Evolutionary conservation across 2,113 vertebrate genomes (phyloP), one percentile per base, ranked within the genome.

Genomic region (Mustela nigripes): DNA sequence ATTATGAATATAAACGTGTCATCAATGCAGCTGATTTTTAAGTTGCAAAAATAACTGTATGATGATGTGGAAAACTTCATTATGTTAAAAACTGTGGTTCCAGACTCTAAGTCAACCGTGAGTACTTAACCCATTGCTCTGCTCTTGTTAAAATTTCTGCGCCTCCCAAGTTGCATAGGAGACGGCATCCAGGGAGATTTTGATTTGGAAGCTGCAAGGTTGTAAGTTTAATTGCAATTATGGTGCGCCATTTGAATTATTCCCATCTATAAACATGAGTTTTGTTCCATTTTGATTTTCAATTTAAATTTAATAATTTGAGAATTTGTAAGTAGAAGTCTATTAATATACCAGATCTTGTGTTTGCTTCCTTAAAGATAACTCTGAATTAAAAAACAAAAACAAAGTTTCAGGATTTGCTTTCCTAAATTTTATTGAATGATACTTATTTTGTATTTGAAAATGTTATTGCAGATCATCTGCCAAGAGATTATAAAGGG

Each of bases 1-100:
- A 95, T 97, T 97, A 96, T 98, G 93, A 98, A 91, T 84, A 96
- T 91, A 96, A 96, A 89, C 2, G 78, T 94, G 93, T 88, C 92
- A 81, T 79, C 82, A 78, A 21, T 92, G 24, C 93, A 87, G 73
- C 83, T 36, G 42, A 85, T 88, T 62, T 97, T 96, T 91, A 56
- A 62, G 69, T 74, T 67, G 67, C 69, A 87, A 58, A 62, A 24
- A 10, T 7, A 48, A 71, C 60, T 97, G 33, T 95, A 36, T 53
- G 91, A 67, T 74, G 91, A 79, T 93, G 81, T 56, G 48, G 56
- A 24, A 60, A 71, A 80, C 81, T 91, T 95, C 33, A 74, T 33
- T 89, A 5, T 89, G 1, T 45, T 45, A 10, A 39, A 33, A 73
- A 39, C 21, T 50, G 36, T 42, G 67, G 56, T 76, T 91, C 36